Conservation (phyloP, 1,140 invertebrate species). For the Pseudobourletiella spinata region DNA sequence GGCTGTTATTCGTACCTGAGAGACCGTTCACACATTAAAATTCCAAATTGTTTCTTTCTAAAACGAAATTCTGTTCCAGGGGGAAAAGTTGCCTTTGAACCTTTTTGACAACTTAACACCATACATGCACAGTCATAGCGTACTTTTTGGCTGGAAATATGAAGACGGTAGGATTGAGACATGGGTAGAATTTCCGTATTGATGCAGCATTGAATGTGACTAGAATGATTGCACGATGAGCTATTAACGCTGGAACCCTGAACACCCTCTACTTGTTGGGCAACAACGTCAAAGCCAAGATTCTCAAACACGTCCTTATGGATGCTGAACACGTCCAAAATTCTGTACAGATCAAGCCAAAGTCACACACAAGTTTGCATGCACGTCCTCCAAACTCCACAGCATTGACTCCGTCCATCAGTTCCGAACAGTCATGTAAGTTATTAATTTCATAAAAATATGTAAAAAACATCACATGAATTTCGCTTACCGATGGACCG, state of each 20-base stretch:
- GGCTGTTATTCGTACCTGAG: conserved; percentile 50
- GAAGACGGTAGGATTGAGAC: conserved; percentile 27
- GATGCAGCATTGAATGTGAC: conserved; percentile 31
- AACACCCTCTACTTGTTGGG: conserved; percentile 34
- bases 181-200: conserved; percentile 35
- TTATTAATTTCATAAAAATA: too few relatives aligned
- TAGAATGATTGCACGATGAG: conserved; percentile 28
- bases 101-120: not conserved
- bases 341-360: too few relatives aligned
- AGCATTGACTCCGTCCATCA: too few relatives aligned
- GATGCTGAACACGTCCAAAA: conserved; percentile 46
- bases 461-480: too few relatives aligned
- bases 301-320: conserved; percentile 36
- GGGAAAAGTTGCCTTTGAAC: too few relatives aligned
- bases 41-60: too few relatives aligned
- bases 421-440: too few relatives aligned
- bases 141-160: conserved; percentile 35
- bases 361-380: too few relatives aligned
- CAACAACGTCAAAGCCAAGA: conserved; percentile 35
- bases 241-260: conserved; percentile 14
- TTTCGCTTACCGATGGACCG: conserved; percentile 46
- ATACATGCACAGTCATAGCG: not conserved
- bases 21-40: too few relatives aligned
- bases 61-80: too few relatives aligned
- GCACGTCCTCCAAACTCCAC: too few relatives aligned